Percentiles rank a stretch among this genome's conserved stretches.
These are phyloP conservation scores for Labia minor DNA, from an alignment of 2,888 invertebrate genomes.

Conservation along the genomic window DNA sequence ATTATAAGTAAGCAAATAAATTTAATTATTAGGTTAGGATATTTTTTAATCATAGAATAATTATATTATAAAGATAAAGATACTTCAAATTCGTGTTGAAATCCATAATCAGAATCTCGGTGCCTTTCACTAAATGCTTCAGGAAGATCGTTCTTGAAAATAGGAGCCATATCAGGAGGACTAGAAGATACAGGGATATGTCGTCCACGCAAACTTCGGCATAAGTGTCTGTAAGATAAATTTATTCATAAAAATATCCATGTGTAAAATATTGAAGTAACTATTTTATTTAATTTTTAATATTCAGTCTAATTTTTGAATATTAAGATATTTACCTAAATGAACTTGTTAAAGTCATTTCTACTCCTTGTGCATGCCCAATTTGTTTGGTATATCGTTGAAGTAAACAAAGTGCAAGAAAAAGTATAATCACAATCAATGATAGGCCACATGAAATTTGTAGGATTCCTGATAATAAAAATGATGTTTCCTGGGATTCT, in stretches of 20 bases:
- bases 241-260: no score
- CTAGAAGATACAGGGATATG: slow-evolving; percentile 50
- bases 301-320: not conserved
- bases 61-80: slow-evolving; percentile 15
- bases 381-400: slow-evolving; percentile 54
- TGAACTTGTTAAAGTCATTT: slow-evolving; percentile 55
- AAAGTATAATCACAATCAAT: slow-evolving; percentile 48
- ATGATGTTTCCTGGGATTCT: slow-evolving; percentile 26
- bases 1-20: no score
- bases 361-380: slow-evolving; percentile 51
- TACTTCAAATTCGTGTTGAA: slow-evolving; percentile 81
- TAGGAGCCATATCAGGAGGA: slow-evolving; percentile 73
- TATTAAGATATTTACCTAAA: slow-evolving; percentile 51
- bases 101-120: slow-evolving; percentile 79
- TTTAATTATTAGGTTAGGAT: no score
- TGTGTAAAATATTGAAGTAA: not conserved
- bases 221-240: slow-evolving; percentile 41
- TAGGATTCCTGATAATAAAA: slow-evolving; percentile 36
- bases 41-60: no score
- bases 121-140: slow-evolving; percentile 71
- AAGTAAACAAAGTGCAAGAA: slow-evolving; percentile 52
- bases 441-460: slow-evolving; percentile 57
- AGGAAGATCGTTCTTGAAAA: slow-evolving; percentile 60
- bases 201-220: slow-evolving; percentile 55
- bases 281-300: not conserved